Evolutionary conservation across 2,113 vertebrate genomes (phyloP), one percentile per base, ranked within the genome.

Genomic region (Nannospalax galili): DNA sequence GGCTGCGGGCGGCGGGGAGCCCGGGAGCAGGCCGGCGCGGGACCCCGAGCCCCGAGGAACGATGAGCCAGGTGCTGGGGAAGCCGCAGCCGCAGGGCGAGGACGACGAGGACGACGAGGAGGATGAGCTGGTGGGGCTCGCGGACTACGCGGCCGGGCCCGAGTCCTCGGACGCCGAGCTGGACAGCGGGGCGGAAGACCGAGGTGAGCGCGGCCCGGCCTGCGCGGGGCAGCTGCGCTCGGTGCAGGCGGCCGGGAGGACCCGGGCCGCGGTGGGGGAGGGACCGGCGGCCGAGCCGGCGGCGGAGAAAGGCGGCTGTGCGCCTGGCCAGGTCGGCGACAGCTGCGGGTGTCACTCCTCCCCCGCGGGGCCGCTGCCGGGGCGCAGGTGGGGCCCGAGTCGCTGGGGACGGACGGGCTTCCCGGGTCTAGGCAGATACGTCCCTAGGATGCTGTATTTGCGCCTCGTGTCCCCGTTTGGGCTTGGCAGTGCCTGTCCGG

Each of bases 291-390:
- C 65, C 84, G 22, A 35, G 82, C 82, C 64, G 28, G 62, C 62
- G 81, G 40, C 75, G 75, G 40, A 28, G 32, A 19, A 56, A 62
- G 88, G 93, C 52, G 35, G 70, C 94, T 58, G 69, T 79, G 93
- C 93, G 96, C 92, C 95, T 28, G 92, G 72, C 94, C 65, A 93
- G 92, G 97, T 92, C 65, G 91, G 84, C 84, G 37, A 97, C 98
- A 98, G 98, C 98, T 98, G 98, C 93, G 97, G 22, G 17, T 97
- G 98, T 98, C 98, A 98, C 95, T 98, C 97, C 97, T 91, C 67
- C 84, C 32, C 4, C 62, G 73, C 62, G 78, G 45, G 7, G 35
- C 56, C 26, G 37, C 32, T 16, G 72, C 45, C 37, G 72, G 73
- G 45, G 45, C 84, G 45, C 24, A 35, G 93, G 91, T 40, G 86